Conservation (phyloP, 2,797 vertebrate genomes). For the Phrynocephalus vlangalii region DNA sequence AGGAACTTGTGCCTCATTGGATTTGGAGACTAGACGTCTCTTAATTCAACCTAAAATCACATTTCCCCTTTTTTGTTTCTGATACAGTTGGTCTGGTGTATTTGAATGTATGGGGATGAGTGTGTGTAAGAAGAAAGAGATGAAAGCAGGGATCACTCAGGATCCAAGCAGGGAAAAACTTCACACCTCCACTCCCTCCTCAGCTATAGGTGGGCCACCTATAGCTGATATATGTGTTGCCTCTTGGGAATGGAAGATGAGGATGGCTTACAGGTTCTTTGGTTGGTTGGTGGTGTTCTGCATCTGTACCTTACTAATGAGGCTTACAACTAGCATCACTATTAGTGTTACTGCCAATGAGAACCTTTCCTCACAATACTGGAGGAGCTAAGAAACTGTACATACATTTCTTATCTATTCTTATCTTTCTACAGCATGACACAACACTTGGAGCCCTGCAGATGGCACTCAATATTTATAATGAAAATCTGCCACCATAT, state of each 20-base stretch:
- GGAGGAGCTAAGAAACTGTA: neutral
- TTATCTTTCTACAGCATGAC: slow-evolving; percentile 82
- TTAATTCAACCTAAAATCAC: too few relatives aligned
- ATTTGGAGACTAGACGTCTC: too few relatives aligned
- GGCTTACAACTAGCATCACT: neutral
- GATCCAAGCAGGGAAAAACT: too few relatives aligned
- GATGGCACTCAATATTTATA: slow-evolving; percentile 88
- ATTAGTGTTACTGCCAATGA: neutral
- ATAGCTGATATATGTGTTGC: neutral
- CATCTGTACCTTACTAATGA: neutral
- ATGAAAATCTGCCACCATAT: slow-evolving; percentile 86
- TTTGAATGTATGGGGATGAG: too few relatives aligned
- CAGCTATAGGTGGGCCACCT: too few relatives aligned
- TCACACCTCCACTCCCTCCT: too few relatives aligned
- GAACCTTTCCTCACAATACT: neutral
- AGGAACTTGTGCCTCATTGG: neutral
- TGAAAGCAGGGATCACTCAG: too few relatives aligned
- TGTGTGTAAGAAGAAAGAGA: too few relatives aligned
- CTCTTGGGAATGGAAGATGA: neutral
- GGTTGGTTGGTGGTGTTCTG: neutral
- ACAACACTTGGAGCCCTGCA: slow-evolving; percentile 90
- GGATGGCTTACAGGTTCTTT: neutral
- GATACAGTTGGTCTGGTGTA: too few relatives aligned
- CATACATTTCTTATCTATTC: neutral
- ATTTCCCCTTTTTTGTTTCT: too few relatives aligned